Base-by-base conservation (phyloP, 2,888 invertebrate genomes). In the Hipparchia sbordonii region DNA sequence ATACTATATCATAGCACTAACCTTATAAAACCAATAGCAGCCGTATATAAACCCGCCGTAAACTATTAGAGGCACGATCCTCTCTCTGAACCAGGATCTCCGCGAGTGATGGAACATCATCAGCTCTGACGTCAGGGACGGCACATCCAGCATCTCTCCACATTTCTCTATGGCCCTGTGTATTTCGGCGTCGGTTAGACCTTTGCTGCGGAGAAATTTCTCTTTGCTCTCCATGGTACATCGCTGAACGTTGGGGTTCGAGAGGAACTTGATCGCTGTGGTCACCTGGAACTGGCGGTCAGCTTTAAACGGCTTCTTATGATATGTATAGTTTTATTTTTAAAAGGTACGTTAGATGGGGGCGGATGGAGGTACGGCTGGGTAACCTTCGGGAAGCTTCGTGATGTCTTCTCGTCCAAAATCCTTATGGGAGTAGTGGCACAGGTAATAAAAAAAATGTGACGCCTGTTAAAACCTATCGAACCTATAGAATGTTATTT, bases 261-360 rank as follows among this genome's bases (percentile, higher is more conserved):
- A 95, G 69, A 98, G 91, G 92, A 98, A 98, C 83, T 97, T 97
- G 3, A 98, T 95, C 6, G 98, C 98, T 12, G 98, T 98, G 79
- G 95, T 95, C 75, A 98, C 96, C 98, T 98, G 87, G 45, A 93
- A 88, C 68, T 79, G 59, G 45, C 10, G 48, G 46, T 68, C 9
- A 68, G 48, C 65, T 65, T 68, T 67, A 13, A 67, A 56, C 46
- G 12, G 57, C 57, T 57, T 57, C 52, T 52, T 12, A 52, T 52
- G 52, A 52, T 5, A 12, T 52, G 52, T 52, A 12, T 52, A 12
- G 3, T 52, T 52, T 12, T 52, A 48, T n/a, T n/a, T n/a, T n/a
- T n/a, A 48, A 48, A 6, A 39, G 39, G 39, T 39, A 39, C 39
- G 39, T 39, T 39, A 39, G 39, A 39, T 39, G 39, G 39, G 4